These are phyloP conservation scores for Lycocerus yunnanus DNA, from an alignment of 2,888 invertebrate genomes.

Conservation along the genomic window DNA sequence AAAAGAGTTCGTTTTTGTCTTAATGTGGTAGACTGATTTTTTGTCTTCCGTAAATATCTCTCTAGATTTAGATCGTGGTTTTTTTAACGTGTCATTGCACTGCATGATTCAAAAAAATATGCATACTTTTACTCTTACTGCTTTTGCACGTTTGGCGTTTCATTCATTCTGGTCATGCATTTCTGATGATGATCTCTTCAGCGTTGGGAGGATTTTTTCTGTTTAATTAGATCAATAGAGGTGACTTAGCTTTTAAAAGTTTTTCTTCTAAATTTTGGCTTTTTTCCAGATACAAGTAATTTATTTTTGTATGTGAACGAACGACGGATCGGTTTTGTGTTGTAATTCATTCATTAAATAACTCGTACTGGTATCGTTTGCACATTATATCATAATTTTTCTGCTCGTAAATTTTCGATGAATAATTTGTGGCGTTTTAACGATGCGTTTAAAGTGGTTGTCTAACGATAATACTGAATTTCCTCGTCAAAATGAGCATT, in stretches of 20 bases:
- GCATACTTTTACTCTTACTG: neutral
- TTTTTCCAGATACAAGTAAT: neutral
- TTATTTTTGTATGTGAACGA: constrained; percentile 28
- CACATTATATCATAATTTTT: neutral
- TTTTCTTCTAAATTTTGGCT: constrained; percentile 3
- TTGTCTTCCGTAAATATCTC: neutral
- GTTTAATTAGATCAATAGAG: neutral
- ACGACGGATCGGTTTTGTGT: constrained; percentile 4
- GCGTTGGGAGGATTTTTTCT: neutral
- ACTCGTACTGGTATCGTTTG: constrained; percentile 1
- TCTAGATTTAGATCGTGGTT: neutral
- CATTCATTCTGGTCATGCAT: neutral
- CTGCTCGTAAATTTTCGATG: neutral
- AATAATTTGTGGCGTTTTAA: constrained; percentile 10
- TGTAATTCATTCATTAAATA: constrained; percentile 19
- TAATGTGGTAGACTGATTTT: neutral
- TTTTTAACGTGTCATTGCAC: neutral
- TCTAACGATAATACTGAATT: neutral
- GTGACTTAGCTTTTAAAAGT: neutral
- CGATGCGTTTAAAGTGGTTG: neutral
- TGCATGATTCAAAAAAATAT: neutral
- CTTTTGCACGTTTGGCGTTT: neutral
- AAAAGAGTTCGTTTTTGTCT: neutral
- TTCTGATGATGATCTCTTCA: neutral
- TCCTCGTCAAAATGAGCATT: constrained; percentile 25